These are phyloP conservation scores for Pachyuromys duprasi DNA, from an alignment of 2,797 vertebrate species.

Conservation along the genomic window DNA sequence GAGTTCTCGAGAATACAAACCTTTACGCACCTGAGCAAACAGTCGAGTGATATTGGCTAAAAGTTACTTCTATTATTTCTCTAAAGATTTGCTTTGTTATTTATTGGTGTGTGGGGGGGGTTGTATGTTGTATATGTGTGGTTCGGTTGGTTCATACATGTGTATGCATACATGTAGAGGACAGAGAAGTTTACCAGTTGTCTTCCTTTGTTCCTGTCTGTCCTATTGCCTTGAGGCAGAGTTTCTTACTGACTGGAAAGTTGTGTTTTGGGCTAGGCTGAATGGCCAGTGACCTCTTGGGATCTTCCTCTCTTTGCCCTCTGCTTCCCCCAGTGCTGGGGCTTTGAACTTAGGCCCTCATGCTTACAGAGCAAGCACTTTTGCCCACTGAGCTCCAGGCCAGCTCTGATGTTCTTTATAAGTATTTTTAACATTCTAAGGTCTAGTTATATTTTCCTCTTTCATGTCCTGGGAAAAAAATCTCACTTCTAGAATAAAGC, in stretches of 20 bases:
- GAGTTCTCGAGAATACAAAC: background rate
- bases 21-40: background rate
- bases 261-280: background rate
- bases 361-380: background rate
- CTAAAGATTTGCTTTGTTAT: background rate
- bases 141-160: background rate
- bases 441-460: slow-evolving; percentile 20
- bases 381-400: background rate
- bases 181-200: background rate
- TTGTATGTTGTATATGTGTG: background rate
- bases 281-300: background rate
- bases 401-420: background rate
- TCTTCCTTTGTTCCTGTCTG: background rate
- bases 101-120: background rate
- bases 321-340: background rate
- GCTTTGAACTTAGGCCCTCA: background rate
- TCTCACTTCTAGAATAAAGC: background rate
- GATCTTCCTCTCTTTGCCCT: background rate
- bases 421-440: background rate
- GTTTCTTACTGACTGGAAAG: background rate
- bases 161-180: background rate
- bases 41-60: background rate
- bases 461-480: background rate
- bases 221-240: background rate
- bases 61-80: background rate